phyloP scores from a whole-genome alignment of 2,888 invertebrate species.

The Dione vanillae region DNA sequence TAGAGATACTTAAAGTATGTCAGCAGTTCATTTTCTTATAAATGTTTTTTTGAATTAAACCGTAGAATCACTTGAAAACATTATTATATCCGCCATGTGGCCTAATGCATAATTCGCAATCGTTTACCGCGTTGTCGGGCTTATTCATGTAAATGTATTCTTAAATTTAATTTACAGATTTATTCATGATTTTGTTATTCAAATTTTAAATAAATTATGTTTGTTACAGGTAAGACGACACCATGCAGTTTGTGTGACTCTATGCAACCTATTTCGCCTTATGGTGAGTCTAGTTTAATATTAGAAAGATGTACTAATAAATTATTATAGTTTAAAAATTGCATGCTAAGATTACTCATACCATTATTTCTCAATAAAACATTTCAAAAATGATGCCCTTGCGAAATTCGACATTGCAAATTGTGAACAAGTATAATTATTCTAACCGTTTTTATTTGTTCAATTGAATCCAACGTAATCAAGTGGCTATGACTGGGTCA shows the following conservation, averaged over 20 bases:
- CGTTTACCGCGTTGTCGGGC: conserved; percentile 42
- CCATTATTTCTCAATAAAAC: not conserved
- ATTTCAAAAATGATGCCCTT: not conserved
- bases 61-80: conserved; percentile 29
- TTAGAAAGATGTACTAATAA: not conserved
- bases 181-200: conserved; percentile 40
- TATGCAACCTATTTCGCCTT: conserved; percentile 57
- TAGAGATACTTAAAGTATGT: not conserved
- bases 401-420: conserved; percentile 7
- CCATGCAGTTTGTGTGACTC: conserved; percentile 66
- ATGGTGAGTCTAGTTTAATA: conserved; percentile 64
- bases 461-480: conserved; percentile 75
- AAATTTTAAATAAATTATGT: conserved; percentile 34
- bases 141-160: conserved; percentile 43
- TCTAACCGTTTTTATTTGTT: conserved; percentile 75
- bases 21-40: not conserved
- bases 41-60: not conserved
- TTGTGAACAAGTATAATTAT: conserved; percentile 57
- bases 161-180: conserved; percentile 40
- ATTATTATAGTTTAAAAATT: not conserved
- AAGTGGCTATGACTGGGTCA: conserved; percentile 75
- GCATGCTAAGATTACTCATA: not conserved
- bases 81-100: conserved; percentile 30
- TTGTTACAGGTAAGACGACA: conserved; percentile 78
- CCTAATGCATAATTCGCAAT: conserved; percentile 45